Evolutionary conservation across 2,888 invertebrate genomes (phyloP).

Genomic region (Pheosia gnoma): DNA sequence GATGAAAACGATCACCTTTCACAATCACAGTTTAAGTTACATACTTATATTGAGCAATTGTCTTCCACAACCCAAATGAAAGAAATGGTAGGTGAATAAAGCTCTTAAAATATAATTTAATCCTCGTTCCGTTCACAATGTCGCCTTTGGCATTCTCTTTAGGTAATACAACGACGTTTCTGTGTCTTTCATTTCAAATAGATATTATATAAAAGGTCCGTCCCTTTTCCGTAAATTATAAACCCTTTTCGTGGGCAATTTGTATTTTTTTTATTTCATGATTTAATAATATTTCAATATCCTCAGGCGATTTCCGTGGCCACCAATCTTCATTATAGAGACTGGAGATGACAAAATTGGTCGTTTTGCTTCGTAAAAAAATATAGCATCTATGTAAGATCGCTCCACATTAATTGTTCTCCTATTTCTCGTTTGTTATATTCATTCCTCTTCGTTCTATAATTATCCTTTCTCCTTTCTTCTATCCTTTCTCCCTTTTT

Average conservation of each 20-base stretch:
- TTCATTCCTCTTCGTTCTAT: too few species aligned
- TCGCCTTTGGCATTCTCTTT: conserved; percentile 1
- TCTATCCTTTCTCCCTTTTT: too few species aligned
- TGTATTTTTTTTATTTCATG: not conserved
- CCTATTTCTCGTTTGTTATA: not conserved
- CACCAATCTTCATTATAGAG: not conserved
- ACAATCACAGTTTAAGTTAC: not conserved
- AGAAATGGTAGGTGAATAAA: not conserved
- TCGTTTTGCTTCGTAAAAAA: too few species aligned
- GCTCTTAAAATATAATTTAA: conserved; percentile 1
- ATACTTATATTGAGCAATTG: not conserved
- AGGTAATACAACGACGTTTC: not conserved
- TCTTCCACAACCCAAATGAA: not conserved
- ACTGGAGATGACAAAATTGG: not conserved
- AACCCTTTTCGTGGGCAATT: not conserved
- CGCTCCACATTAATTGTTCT: not conserved
- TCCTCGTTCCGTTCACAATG: not conserved
- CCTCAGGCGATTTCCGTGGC: not conserved
- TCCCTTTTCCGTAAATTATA: not conserved
- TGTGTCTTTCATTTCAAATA: conserved; percentile 4
- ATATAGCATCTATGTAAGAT: too few species aligned
- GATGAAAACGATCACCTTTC: too few species aligned
- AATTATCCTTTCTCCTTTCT: too few species aligned
- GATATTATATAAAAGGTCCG: not conserved
- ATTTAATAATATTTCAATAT: conserved; percentile 1